These are phyloP conservation scores for Deroptyus accipitrinus DNA, from an alignment of 2,113 vertebrate species.

Conservation along the genomic window DNA sequence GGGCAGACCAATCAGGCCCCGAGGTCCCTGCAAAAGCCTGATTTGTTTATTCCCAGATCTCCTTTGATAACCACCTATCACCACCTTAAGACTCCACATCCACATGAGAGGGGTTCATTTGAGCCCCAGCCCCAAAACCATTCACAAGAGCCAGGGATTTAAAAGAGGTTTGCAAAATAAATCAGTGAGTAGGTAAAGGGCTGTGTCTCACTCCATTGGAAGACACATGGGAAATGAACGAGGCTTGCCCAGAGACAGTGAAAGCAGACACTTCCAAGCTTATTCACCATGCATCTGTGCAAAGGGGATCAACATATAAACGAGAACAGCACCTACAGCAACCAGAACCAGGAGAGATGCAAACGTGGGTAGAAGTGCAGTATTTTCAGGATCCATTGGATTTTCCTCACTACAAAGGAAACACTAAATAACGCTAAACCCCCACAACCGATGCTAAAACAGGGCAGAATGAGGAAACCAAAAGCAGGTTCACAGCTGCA, in stretches of 20 bases:
- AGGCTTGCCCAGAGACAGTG: neutral
- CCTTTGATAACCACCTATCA: neutral
- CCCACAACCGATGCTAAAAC: accelerated
- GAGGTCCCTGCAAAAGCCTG: neutral
- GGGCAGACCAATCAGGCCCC: neutral
- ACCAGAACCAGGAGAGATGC: neutral
- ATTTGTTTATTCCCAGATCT: neutral
- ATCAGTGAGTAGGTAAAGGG: neutral
- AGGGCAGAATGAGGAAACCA: neutral
- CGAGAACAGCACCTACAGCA: neutral
- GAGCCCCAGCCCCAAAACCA: neutral
- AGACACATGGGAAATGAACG: neutral
- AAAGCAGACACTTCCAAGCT: neutral
- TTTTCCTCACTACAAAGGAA: neutral
- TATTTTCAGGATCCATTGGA: neutral
- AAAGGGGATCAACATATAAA: neutral
- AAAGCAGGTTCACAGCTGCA: neutral
- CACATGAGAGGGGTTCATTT: accelerated
- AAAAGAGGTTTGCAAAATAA: neutral
- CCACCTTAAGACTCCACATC: neutral
- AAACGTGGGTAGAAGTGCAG: neutral
- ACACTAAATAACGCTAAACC: neutral
- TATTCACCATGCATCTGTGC: neutral
- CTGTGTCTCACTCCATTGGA: accelerated
- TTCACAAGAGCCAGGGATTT: neutral